Base-by-base conservation (phyloP, 1,140 invertebrate species). In the Pogonus chalceus region DNA sequence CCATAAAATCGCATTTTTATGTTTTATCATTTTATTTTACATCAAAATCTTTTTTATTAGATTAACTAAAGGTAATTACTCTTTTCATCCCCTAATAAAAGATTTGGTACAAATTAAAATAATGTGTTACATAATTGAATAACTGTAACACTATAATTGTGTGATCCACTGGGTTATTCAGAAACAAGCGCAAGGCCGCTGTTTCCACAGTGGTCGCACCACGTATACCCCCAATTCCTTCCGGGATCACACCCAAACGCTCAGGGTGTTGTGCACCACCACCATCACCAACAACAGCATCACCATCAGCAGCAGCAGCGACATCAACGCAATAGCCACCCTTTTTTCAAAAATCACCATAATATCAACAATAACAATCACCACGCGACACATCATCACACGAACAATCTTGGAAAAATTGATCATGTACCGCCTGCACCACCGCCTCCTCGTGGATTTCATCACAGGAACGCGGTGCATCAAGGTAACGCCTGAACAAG, bases 121-220 rank as follows among this genome's bases (percentile, higher is more conserved):
- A n/a, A n/a, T n/a, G n/a, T n/a, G n/a, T n/a, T n/a, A n/a, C n/a
- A n/a, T n/a, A n/a, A n/a, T n/a, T n/a, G n/a, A n/a, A n/a, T n/a
- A n/a, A n/a, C n/a, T n/a, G n/a, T n/a, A n/a, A n/a, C n/a, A n/a
- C n/a, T n/a, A n/a, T n/a, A n/a, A n/a, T n/a, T n/a, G n/a, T n/a
- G n/a, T n/a, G n/a, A n/a, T 35, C 31, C 7, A 35, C 31, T 9
- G 9, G 23, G 20, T 20, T 49, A 10, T 22, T 10, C 47, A 49
- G 67, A 66, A 58, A 62, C 67, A 57, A 70, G 67, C 61, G 64
- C 67, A 35, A 79, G 87, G 69, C 88, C 89, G 63, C 78, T 90
- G 67, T 92, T 91, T 72, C 88, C 88, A 62, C 88, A 91, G 76
- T 91, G 89, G 88, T 90, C 88, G 62, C 88, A 91, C 75, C 88